Conservation (phyloP, 2,797 vertebrate genomes). For the Spinibarbus caldwelli region DNA sequence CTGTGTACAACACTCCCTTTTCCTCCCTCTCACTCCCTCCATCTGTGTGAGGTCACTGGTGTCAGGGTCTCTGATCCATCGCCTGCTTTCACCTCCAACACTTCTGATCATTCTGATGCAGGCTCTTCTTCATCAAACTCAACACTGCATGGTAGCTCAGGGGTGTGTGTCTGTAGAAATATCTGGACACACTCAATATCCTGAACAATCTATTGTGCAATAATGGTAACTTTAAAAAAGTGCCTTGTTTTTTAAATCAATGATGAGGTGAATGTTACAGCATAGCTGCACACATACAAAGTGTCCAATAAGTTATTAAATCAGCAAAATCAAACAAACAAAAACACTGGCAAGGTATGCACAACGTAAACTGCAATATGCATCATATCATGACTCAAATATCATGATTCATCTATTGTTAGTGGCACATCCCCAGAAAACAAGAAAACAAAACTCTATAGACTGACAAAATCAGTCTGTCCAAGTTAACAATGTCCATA, state of each 20-base stretch:
- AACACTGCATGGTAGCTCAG: neutral
- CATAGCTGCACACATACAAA: neutral
- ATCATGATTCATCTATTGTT: neutral
- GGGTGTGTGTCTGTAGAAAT: neutral
- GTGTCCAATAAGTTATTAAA: neutral
- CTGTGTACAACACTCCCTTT: constrained; percentile 18
- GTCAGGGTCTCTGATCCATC: neutral
- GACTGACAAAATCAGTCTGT: neutral
- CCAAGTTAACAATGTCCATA: neutral
- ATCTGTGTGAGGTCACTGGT: constrained; percentile 1
- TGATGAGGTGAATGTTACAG: neutral
- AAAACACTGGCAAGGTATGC: neutral
- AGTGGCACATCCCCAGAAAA: neutral
- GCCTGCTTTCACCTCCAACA: constrained; percentile 16
- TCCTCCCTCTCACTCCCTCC: neutral
- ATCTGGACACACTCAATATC: neutral
- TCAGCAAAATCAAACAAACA: neutral
- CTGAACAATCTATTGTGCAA: neutral
- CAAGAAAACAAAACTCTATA: neutral
- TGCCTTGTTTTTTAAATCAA: neutral
- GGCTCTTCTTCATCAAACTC: neutral
- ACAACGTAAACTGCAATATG: neutral
- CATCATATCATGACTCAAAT: neutral
- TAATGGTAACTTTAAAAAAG: neutral
- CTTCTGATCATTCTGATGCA: neutral